phyloP scores from a whole-genome alignment of 2,888 invertebrate species.

The Anoncus sp. region DNA sequence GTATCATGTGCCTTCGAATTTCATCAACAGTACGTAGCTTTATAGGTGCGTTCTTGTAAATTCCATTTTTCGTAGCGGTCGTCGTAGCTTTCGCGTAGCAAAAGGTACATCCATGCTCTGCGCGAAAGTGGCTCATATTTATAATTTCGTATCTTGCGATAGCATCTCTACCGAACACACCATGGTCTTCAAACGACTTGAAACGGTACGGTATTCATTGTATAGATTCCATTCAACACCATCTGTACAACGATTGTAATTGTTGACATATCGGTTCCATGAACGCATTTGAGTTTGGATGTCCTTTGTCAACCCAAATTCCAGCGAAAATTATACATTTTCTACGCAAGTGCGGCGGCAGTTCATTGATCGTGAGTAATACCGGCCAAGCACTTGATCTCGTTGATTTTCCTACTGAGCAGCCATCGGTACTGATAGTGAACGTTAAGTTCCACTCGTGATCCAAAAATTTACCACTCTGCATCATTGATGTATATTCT shows the following conservation, averaged over 20 bases:
- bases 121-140: constrained; percentile 1
- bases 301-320: constrained; percentile 50
- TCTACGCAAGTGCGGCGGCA: constrained; percentile 56
- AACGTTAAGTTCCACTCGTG: constrained; percentile 47
- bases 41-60: constrained; percentile 17
- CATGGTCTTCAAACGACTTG: no score
- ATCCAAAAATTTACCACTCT: constrained; percentile 44
- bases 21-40: constrained; percentile 10
- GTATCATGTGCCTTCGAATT: constrained; percentile 7
- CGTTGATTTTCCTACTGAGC: constrained; percentile 46
- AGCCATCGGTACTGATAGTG: constrained; percentile 40
- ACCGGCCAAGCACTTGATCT: constrained; percentile 51
- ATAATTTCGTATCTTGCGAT: background rate
- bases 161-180: no score
- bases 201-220: no score
- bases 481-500: constrained; percentile 37
- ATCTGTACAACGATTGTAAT: no score
- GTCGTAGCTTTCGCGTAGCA: background rate
- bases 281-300: constrained; percentile 31
- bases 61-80: background rate
- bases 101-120: constrained; percentile 4
- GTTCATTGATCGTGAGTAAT: constrained; percentile 52
- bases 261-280: constrained; percentile 16
- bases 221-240: no score
- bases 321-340: constrained; percentile 50